These are phyloP conservation scores for Bhutanitis thaidina DNA, from an alignment of 2,888 invertebrate species.

Conservation along the genomic window DNA sequence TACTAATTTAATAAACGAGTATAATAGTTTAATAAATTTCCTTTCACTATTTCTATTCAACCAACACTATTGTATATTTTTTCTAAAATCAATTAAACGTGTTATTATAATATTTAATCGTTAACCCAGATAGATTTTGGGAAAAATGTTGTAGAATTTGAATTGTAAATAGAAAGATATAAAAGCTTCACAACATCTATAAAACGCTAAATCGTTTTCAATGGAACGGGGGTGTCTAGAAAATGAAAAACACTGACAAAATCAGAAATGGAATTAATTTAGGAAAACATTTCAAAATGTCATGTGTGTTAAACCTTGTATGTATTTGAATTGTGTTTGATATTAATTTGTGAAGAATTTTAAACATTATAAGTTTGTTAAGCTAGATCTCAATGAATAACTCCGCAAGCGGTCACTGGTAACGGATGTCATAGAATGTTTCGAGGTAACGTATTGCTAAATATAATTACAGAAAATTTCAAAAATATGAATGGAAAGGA, in stretches of 20 bases:
- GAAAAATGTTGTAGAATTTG: not conserved
- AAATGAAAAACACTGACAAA: conserved; percentile 4
- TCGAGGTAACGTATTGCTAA: no score
- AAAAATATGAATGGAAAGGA: no score
- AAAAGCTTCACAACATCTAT: conserved; percentile 14
- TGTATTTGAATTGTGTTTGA: conserved; percentile 2
- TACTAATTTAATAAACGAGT: no score
- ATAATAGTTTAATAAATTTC: no score
- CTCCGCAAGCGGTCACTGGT: not conserved
- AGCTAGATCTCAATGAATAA: not conserved
- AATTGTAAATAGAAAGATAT: conserved; percentile 4
- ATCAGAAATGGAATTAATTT: not conserved
- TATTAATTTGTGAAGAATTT: not conserved
- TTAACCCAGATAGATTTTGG: not conserved
- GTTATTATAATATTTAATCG: no score
- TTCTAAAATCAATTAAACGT: no score
- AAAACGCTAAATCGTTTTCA: conserved; percentile 2
- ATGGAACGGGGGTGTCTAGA: conserved; percentile 1
- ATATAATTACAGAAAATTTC: no score
- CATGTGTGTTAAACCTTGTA: conserved; percentile 4
- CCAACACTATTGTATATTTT: no score
- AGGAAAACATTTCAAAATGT: conserved; percentile 1
- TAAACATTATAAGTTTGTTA: not conserved
- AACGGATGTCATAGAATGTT: not conserved
- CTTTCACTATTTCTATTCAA: no score